Conservation (phyloP, 2,888 invertebrate genomes). For the Drosophila infuscata region DNA sequence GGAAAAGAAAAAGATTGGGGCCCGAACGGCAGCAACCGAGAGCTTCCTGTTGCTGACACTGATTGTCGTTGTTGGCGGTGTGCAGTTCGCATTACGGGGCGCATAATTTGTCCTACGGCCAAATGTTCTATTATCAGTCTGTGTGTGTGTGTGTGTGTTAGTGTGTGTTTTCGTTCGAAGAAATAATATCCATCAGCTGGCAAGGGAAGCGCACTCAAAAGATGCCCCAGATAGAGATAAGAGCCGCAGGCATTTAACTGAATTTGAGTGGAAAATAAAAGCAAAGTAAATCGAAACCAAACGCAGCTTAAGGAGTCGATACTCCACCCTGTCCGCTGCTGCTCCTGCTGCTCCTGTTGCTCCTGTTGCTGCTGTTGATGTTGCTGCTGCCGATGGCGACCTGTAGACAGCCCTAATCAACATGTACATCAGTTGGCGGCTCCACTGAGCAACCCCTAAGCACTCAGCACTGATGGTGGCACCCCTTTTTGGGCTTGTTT, state of each 20-base stretch:
- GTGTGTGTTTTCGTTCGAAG: slow-evolving; percentile 40
- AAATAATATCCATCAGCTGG: slow-evolving; percentile 61
- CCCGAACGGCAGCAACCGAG: slow-evolving; percentile 19
- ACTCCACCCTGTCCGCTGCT: neutral
- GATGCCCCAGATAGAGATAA: slow-evolving; percentile 64
- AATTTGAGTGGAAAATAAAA: slow-evolving; percentile 73
- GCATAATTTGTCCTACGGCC: slow-evolving; percentile 76
- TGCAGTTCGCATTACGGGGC: slow-evolving; percentile 39
- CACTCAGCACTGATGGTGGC: slow-evolving; percentile 20
- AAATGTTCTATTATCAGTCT: slow-evolving; percentile 73
- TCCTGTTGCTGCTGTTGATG: neutral
- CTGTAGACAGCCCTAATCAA: slow-evolving; percentile 53
- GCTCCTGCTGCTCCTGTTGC: neutral
- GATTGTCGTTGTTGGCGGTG: slow-evolving; percentile 61
- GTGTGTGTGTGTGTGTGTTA: slow-evolving; percentile 7
- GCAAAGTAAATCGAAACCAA: slow-evolving; percentile 43
- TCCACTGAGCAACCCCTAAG: slow-evolving; percentile 10
- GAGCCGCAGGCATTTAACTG: slow-evolving; percentile 70
- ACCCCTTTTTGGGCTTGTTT: slow-evolving; percentile 39
- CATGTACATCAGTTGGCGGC: slow-evolving; percentile 41
- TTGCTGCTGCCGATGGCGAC: slow-evolving; percentile 18
- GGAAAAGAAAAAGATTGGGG: slow-evolving; percentile 13
- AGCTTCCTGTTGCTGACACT: slow-evolving; percentile 75
- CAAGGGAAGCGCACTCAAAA: slow-evolving; percentile 41
- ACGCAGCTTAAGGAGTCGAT: slow-evolving; percentile 48